Evolutionary conservation across 1,140 invertebrate genomes (phyloP).

Genomic region (Pararge aegeria): DNA sequence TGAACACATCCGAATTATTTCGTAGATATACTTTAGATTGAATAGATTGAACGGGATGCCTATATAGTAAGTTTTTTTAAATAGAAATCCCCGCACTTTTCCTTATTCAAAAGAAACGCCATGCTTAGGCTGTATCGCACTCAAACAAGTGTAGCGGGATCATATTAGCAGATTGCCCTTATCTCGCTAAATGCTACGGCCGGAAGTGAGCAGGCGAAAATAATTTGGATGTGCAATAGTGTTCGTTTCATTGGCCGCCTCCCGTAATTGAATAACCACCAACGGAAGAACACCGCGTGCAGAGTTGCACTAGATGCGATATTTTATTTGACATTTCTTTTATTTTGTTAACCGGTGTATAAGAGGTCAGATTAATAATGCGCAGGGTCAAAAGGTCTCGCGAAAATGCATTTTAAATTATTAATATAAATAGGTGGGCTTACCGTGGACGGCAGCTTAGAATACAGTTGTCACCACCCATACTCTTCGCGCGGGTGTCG

Average conservation of each 20-base stretch:
- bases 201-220: constrained; percentile 22
- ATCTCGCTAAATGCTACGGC: constrained; percentile 8
- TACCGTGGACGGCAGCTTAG: too few species aligned
- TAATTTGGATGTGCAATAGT: constrained; percentile 24
- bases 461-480: too few species aligned
- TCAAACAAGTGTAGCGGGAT: neutral
- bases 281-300: constrained; percentile 13
- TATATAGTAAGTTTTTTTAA: too few species aligned
- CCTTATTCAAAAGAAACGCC: too few species aligned
- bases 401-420: too few species aligned
- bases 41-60: too few species aligned
- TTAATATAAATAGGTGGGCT: too few species aligned
- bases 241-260: constrained; percentile 23
- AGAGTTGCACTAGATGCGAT: constrained; percentile 8
- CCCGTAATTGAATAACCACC: constrained; percentile 26
- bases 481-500: too few species aligned
- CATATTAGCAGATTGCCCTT: neutral
- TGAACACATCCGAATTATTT: too few species aligned
- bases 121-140: neutral
- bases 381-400: too few species aligned
- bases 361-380: neutral
- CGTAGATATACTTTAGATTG: too few species aligned
- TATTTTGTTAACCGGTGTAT: neutral
- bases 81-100: too few species aligned
- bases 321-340: neutral